phyloP scores from a whole-genome alignment of 2,113 vertebrate genomes.

The Gorsachius goisagi region DNA sequence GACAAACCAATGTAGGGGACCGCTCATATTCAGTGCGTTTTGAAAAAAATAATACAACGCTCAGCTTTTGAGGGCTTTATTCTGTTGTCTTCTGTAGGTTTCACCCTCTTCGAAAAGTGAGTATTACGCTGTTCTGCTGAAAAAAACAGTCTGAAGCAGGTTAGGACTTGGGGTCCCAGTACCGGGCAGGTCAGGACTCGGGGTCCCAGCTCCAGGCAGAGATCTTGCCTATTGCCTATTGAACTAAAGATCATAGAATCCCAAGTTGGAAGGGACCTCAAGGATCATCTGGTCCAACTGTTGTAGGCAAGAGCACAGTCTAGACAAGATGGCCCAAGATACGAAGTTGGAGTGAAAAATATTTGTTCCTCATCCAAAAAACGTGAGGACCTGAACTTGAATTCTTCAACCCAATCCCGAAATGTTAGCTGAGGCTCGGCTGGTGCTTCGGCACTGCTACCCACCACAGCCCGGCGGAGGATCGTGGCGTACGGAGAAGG shows the following conservation, averaged over 20 bases:
- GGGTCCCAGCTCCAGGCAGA: background rate
- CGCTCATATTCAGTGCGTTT: background rate
- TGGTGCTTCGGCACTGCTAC: background rate
- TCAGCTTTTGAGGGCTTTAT: background rate
- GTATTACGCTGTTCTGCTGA: background rate
- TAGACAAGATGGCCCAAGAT: too few species aligned
- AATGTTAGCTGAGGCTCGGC: too few species aligned
- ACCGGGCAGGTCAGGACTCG: too few species aligned
- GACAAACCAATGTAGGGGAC: background rate
- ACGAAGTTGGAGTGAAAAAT: background rate
- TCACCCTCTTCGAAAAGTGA: background rate
- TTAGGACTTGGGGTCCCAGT: background rate
- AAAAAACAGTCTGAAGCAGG: background rate
- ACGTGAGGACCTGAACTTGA: background rate
- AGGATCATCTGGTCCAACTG: too few species aligned
- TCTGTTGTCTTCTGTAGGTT: background rate
- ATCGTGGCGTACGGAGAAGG: rapidly evolving
- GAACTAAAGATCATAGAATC: background rate
- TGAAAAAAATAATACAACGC: background rate
- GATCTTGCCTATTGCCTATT: too few species aligned
- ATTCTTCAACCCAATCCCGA: background rate
- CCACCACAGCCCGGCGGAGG: background rate
- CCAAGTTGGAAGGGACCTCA: too few species aligned
- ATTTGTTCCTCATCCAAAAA: background rate
- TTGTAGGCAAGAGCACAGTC: too few species aligned